Percentiles rank a stretch among this genome's conserved stretches.
These are phyloP conservation scores for Ichneumoninae sp. DNA, from an alignment of 2,888 invertebrate genomes.

Conservation along the genomic window DNA sequence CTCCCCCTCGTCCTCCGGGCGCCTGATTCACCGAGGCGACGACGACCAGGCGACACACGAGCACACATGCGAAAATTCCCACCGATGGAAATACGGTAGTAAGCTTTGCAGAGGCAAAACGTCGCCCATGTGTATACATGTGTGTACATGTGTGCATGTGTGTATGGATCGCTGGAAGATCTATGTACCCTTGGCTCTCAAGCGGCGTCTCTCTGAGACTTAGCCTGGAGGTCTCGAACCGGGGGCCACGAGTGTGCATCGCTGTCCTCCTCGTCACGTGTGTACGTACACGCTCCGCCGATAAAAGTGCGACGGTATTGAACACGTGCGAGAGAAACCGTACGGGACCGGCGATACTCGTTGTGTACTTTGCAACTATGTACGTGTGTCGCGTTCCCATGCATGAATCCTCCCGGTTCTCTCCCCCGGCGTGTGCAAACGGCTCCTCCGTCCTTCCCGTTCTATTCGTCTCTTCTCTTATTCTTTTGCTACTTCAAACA, in stretches of 20 bases:
- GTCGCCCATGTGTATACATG: background rate
- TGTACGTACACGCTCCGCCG: slow-evolving; percentile 21
- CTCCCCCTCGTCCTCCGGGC: slow-evolving; percentile 11
- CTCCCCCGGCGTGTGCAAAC: background rate
- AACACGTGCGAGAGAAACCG: slow-evolving; percentile 14
- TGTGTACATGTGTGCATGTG: slow-evolving; percentile 2
- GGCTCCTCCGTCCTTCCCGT: slow-evolving; percentile 61
- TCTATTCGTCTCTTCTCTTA: slow-evolving; percentile 47
- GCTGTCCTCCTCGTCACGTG: background rate
- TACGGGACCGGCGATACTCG: background rate
- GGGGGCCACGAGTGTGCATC: background rate
- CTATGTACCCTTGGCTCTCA: slow-evolving; percentile 65
- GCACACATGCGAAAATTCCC: slow-evolving; percentile 29
- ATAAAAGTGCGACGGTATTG: background rate
- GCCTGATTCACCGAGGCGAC: slow-evolving; percentile 1
- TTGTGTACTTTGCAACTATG: slow-evolving; percentile 24
- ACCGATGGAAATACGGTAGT: slow-evolving; percentile 24
- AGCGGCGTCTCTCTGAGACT: slow-evolving; percentile 35
- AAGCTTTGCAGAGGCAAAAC: background rate
- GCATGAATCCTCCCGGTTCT: slow-evolving; percentile 69
- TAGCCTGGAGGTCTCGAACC: slow-evolving; percentile 19
- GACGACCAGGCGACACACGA: slow-evolving; percentile 39
- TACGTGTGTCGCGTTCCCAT: slow-evolving; percentile 61
- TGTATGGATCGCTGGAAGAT: slow-evolving; percentile 58
- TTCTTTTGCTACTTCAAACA: slow-evolving; percentile 52